These are phyloP conservation scores for Orthonychiurus folsomi DNA, from an alignment of 2,888 invertebrate species.

Conservation along the genomic window DNA sequence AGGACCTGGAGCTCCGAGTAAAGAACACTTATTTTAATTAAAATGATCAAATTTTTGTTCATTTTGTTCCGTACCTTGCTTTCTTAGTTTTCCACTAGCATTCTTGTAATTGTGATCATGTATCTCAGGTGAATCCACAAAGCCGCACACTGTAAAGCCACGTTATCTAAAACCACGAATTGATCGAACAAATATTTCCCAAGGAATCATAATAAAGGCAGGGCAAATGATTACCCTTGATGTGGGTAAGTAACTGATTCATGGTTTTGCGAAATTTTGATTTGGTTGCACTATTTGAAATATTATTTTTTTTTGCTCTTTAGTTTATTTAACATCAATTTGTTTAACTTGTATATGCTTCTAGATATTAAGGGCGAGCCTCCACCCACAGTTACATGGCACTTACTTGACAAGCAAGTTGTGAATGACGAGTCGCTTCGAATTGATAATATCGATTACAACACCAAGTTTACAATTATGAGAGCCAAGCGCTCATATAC, in stretches of 20 bases:
- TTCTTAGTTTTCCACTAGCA: too few species aligned
- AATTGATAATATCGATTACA: conserved; percentile 77
- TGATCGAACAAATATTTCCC: conserved; percentile 79
- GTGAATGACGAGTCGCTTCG: conserved; percentile 49
- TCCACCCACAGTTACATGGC: conserved; percentile 78
- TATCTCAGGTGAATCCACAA: conserved; percentile 81
- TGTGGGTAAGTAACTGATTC: too few species aligned
- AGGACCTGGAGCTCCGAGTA: conserved; percentile 76
- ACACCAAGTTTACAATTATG: conserved; percentile 79
- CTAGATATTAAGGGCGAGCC: conserved; percentile 16
- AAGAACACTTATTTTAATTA: too few species aligned
- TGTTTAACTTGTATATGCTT: too few species aligned
- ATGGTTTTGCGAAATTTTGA: too few species aligned
- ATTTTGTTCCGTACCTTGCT: too few species aligned
- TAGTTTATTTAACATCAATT: too few species aligned
- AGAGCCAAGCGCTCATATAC: conserved; percentile 70
- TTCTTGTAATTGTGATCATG: too few species aligned
- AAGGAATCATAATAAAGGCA: conserved; percentile 73
- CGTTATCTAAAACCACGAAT: conserved; percentile 86
- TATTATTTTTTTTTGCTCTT: too few species aligned
- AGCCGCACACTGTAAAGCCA: conserved; percentile 81
- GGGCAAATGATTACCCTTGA: conserved; percentile 80
- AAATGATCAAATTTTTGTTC: background rate
- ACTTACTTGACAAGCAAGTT: conserved; percentile 57
- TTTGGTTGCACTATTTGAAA: too few species aligned